phyloP scores from a whole-genome alignment of 2,888 invertebrate species.

The Bombylius discolor region DNA sequence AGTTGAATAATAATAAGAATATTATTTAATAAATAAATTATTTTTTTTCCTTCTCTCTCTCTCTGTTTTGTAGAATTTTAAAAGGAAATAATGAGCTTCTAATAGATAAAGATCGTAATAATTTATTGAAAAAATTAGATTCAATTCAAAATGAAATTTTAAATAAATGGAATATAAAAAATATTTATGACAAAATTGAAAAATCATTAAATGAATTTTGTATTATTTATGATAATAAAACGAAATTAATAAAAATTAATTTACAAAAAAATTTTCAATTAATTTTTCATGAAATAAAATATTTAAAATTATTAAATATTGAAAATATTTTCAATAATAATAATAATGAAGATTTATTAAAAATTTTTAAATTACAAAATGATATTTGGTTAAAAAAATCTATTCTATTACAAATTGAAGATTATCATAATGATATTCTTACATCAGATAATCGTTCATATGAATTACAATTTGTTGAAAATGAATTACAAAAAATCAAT shows the following conservation, averaged over 20 bases:
- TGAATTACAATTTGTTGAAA: constrained; percentile 63
- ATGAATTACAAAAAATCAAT: constrained; percentile 65
- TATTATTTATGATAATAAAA: neutral
- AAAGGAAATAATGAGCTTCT: too few relatives aligned
- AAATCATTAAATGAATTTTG: neutral
- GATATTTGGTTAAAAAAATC: constrained; percentile 28
- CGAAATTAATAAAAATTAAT: constrained; percentile 17
- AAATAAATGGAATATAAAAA: too few relatives aligned
- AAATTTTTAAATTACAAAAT: constrained; percentile 24
- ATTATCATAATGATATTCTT: constrained; percentile 73
- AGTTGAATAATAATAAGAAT: too few relatives aligned
- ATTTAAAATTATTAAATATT: constrained; percentile 54
- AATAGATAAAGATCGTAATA: too few relatives aligned
- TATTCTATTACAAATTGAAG: constrained; percentile 47
- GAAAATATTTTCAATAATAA: constrained; percentile 44
- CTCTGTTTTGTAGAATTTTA: too few relatives aligned
- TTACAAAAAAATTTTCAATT: constrained; percentile 46
- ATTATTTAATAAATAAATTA: too few relatives aligned
- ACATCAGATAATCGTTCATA: constrained; percentile 47
- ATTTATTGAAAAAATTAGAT: too few relatives aligned
- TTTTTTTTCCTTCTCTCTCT: too few relatives aligned
- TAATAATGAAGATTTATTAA: constrained; percentile 14
- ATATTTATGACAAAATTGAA: too few relatives aligned
- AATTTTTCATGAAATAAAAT: constrained; percentile 68
- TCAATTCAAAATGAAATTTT: too few relatives aligned